Conservation (phyloP, 2,888 invertebrate species). For the Trypoxylon attenuatum region DNA sequence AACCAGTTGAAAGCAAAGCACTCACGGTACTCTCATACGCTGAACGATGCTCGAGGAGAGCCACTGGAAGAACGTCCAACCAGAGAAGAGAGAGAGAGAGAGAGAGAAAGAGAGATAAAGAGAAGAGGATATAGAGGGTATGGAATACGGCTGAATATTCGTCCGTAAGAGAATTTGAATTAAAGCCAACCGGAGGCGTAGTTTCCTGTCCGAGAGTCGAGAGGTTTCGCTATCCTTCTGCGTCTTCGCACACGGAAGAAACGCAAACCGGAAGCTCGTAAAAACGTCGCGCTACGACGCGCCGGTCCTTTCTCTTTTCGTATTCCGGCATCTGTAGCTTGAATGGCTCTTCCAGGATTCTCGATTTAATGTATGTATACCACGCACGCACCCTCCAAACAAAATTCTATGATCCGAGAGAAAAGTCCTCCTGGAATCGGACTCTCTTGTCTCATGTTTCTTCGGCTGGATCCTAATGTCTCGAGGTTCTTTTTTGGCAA, state of each 20-base stretch:
- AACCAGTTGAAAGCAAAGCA: too few species aligned
- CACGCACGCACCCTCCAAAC: neutral
- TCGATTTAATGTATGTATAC: too few species aligned
- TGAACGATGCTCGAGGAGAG: too few species aligned
- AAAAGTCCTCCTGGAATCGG: neutral
- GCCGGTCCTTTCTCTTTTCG: constrained; percentile 7
- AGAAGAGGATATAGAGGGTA: too few species aligned
- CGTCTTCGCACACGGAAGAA: constrained; percentile 27
- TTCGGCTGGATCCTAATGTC: too few species aligned
- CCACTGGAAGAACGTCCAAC: neutral
- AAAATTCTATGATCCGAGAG: constrained; percentile 9
- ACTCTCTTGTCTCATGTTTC: constrained; percentile 7
- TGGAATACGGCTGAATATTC: constrained; percentile 19
- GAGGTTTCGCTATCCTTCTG: constrained; percentile 2
- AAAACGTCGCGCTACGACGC: constrained; percentile 27
- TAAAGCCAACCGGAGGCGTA: constrained; percentile 27
- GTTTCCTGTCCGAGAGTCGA: constrained; percentile 6
- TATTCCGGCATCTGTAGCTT: constrained; percentile 35
- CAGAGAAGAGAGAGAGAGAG: constrained; percentile 3
- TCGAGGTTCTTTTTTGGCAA: too few species aligned
- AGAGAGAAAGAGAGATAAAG: constrained; percentile 2
- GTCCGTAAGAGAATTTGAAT: constrained; percentile 46
- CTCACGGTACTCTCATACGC: too few species aligned
- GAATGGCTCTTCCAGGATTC: constrained; percentile 4
- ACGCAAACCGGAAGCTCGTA: constrained; percentile 47